Base-by-base conservation (phyloP, 1,140 invertebrate species). In the Dryas iulia region DNA sequence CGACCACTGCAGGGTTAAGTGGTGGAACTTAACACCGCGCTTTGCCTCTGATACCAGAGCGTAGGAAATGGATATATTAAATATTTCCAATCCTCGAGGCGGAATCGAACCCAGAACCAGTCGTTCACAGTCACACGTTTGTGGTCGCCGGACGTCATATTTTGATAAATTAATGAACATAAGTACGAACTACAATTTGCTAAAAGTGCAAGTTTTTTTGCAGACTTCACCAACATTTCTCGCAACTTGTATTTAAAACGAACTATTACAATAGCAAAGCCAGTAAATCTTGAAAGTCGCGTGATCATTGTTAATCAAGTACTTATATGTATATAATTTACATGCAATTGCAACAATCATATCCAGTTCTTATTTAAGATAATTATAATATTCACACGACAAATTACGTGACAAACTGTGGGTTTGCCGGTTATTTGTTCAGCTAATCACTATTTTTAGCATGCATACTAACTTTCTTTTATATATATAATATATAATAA, bases 321-420 rank as follows among this genome's bases (percentile, higher is more conserved):
- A 28, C n/a, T n/a, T 54, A 56, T 47, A 47, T 8, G 18, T 8
- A 35, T 28, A 53, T 53, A 52, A 53, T 25, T 24, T 25, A 28
- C 52, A 62, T 58, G 53, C 59, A 10, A 60, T 39, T 39, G 11
- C 23, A 39, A 23, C 52, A 63, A 10, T 63, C 47, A 56, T 23
- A 56, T 56, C 24, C 10, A 56, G 47, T 58, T 53, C 52, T 63
- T 56, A 30, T 24, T 54, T 53, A 60, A 58, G 47, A 65, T 66
- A 65, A 69, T 74, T 71, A 77, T 68, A 72, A 70, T 67, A 74
- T 77, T 74, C 54, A 69, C 68, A 66, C 71, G 76, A 69, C 69
- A 77, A 73, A 75, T 76, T 53, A 74, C 76, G 73, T 78, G 76
- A 71, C 70, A 62, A 64, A 68, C 62, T 68, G 70, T 68, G 62